phyloP scores from a whole-genome alignment of 2,888 invertebrate species.

The Tetropium fuscum region DNA sequence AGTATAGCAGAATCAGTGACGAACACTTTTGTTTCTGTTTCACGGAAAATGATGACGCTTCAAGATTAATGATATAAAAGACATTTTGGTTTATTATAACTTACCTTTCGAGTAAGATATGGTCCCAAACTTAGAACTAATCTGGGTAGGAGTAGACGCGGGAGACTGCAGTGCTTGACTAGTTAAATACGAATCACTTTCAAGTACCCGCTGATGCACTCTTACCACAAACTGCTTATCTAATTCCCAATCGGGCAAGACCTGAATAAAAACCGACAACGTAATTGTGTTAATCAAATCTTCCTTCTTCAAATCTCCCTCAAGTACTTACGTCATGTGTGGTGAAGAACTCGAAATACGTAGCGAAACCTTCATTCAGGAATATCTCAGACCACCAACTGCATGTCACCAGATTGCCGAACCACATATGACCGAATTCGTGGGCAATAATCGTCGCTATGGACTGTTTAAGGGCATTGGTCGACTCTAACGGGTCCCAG shows the following conservation, averaged over 20 bases:
- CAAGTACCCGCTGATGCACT: slow-evolving; percentile 75
- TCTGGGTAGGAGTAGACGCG: slow-evolving; percentile 70
- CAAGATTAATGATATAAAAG: too few species aligned
- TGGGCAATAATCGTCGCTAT: slow-evolving; percentile 79
- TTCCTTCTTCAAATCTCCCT: neutral
- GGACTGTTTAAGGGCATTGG: slow-evolving; percentile 72
- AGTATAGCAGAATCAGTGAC: too few species aligned
- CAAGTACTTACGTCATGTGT: slow-evolving; percentile 37
- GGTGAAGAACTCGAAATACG: slow-evolving; percentile 77
- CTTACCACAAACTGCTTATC: slow-evolving; percentile 78
- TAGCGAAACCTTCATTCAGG: slow-evolving; percentile 82
- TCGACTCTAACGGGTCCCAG: slow-evolving; percentile 65
- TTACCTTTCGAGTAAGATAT: slow-evolving; percentile 64
- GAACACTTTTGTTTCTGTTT: too few species aligned
- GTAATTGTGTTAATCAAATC: too few species aligned
- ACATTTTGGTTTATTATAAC: too few species aligned
- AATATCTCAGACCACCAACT: slow-evolving; percentile 83
- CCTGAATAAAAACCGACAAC: slow-evolving; percentile 14
- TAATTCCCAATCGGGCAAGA: slow-evolving; percentile 69
- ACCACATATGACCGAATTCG: slow-evolving; percentile 88
- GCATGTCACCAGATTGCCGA: slow-evolving; percentile 81
- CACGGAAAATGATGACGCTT: too few species aligned
- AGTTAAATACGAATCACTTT: slow-evolving; percentile 69
- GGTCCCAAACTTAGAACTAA: slow-evolving; percentile 74
- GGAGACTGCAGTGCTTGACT: slow-evolving; percentile 73